Conservation (phyloP, 2,888 invertebrate genomes). For the Lasioglossum morio region DNA sequence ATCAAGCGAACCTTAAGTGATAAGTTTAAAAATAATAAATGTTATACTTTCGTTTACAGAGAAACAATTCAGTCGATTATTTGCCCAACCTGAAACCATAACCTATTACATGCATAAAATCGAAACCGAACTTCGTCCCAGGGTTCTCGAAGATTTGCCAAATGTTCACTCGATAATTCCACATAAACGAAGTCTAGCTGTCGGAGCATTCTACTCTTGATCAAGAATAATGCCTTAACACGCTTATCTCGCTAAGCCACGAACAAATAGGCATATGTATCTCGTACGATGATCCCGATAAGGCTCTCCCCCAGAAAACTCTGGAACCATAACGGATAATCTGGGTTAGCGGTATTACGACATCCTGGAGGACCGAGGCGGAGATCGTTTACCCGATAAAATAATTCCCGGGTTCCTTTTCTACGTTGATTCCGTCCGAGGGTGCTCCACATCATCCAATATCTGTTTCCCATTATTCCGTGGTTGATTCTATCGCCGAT, state of each 20-base stretch:
- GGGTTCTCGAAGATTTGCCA: neutral
- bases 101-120: too few relatives aligned
- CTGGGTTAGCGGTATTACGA: constrained; percentile 5
- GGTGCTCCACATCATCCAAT: neutral
- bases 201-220: neutral
- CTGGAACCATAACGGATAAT: neutral
- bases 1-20: too few relatives aligned
- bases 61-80: too few relatives aligned
- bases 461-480: constrained; percentile 14
- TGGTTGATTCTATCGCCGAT: neutral
- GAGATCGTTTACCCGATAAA: constrained; percentile 4
- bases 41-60: too few relatives aligned
- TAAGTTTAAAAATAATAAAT: too few relatives aligned
- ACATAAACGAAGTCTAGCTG: neutral
- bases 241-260: neutral
- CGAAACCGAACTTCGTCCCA: too few relatives aligned
- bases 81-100: too few relatives aligned
- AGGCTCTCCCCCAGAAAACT: neutral
- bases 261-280: neutral
- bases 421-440: neutral
- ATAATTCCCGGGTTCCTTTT: neutral
- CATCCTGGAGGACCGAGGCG: neutral
- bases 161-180: neutral
- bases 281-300: neutral
- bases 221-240: neutral